Percentiles rank a stretch among this genome's conserved stretches.
phyloP scores from a whole-genome alignment of 2,797 vertebrate genomes.

The Mastacembelus armatus region DNA sequence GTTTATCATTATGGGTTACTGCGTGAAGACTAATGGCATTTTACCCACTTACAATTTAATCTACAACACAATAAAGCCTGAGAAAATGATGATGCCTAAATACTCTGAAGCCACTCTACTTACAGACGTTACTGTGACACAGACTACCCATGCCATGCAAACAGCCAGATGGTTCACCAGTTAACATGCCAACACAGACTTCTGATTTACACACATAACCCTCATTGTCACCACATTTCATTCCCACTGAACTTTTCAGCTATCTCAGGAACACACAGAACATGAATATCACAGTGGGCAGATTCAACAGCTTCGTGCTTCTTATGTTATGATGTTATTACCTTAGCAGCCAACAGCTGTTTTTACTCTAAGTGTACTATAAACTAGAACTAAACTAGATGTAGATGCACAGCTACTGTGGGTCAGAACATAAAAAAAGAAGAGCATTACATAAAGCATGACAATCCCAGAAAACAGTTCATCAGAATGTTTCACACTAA shows the following conservation, averaged over 20 bases:
- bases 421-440: too few relatives aligned
- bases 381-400: too few relatives aligned
- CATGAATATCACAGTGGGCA: not conserved
- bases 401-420: not conserved
- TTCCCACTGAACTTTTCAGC: constrained; percentile 1
- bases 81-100: not conserved
- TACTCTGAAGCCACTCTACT: not conserved
- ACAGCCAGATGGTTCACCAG: constrained; percentile 13
- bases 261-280: not conserved
- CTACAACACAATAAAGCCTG: not conserved
- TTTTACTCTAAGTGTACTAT: too few relatives aligned
- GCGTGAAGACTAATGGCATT: not conserved
- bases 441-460: not conserved
- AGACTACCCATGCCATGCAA: constrained; percentile 49
- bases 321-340: not conserved
- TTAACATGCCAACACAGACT: constrained; percentile 47
- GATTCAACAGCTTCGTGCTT: not conserved
- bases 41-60: too few relatives aligned
- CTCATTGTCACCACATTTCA: constrained; percentile 34
- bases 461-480: not conserved
- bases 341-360: not conserved
- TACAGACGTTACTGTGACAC: constrained; percentile 21
- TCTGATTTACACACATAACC: constrained; percentile 41
- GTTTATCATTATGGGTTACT: not conserved
- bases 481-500: too few relatives aligned